These are phyloP conservation scores for Sericinus montela DNA, from an alignment of 2,888 invertebrate genomes.

Conservation along the genomic window DNA sequence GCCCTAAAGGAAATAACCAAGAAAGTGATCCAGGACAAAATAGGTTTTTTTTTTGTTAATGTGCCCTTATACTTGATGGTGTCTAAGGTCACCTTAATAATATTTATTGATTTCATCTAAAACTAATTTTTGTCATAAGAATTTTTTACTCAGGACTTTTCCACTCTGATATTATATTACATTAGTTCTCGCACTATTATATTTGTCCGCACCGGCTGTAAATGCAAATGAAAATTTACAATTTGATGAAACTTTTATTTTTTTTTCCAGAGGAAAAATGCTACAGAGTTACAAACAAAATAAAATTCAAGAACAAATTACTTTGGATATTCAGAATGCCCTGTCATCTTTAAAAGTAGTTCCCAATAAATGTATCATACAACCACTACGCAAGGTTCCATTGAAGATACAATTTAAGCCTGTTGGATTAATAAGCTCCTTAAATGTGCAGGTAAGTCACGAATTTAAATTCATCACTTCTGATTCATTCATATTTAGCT, in stretches of 20 bases:
- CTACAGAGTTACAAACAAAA: slow-evolving; percentile 54
- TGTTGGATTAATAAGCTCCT: slow-evolving; percentile 57
- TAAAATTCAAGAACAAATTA: slow-evolving; percentile 52
- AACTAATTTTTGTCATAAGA: too few species aligned
- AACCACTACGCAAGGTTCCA: slow-evolving; percentile 55
- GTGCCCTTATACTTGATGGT: too few species aligned
- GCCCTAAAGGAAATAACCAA: slow-evolving; percentile 33
- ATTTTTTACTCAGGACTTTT: too few species aligned
- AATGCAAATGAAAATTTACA: too few species aligned
- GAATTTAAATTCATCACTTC: not conserved
- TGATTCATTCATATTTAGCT: too few species aligned
- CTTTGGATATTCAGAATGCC: slow-evolving; percentile 58
- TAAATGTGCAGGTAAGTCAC: slow-evolving; percentile 55
- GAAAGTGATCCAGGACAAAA: slow-evolving; percentile 37
- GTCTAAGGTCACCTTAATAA: too few species aligned
- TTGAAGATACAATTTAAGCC: slow-evolving; percentile 69
- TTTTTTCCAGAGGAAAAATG: slow-evolving; percentile 49
- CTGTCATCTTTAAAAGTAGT: slow-evolving; percentile 60
- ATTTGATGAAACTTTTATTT: too few species aligned
- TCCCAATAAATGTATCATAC: slow-evolving; percentile 54
- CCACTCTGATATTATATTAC: too few species aligned
- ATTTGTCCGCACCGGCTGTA: too few species aligned
- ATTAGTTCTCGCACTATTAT: too few species aligned
- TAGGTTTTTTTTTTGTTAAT: slow-evolving; percentile 39
- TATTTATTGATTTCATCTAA: too few species aligned